These are phyloP conservation scores for Uloborus plumipes DNA, from an alignment of 2,888 invertebrate species.

Conservation along the genomic window DNA sequence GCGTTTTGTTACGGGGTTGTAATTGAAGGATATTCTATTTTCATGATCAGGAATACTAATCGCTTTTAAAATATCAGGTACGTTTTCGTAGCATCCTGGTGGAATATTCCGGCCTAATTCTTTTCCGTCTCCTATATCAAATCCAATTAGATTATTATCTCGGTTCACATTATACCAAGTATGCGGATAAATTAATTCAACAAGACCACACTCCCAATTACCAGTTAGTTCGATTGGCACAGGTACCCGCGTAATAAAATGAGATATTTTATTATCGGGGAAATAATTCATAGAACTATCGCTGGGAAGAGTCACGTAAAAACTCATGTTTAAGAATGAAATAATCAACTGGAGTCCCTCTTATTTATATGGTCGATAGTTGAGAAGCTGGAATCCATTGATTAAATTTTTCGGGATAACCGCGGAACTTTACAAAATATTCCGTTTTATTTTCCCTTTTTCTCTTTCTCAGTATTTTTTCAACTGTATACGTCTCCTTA, in stretches of 20 bases:
- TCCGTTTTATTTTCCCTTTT: constrained; percentile 3
- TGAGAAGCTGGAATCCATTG: constrained; percentile 14
- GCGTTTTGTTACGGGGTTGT: neutral
- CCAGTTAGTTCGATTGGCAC: neutral
- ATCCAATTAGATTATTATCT: constrained; percentile 15
- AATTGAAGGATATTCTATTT: constrained; percentile 1
- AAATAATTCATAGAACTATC: neutral
- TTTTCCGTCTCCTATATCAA: neutral
- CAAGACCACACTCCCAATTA: neutral
- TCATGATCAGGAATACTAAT: neutral
- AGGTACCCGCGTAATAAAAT: neutral
- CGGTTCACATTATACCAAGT: neutral
- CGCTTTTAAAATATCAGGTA: constrained; percentile 13
- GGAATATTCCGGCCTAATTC: neutral
- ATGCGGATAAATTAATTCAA: constrained; percentile 3
- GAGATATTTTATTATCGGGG: constrained; percentile 2
- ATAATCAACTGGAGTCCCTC: neutral
- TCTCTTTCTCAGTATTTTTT: constrained; percentile 30
- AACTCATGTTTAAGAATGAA: neutral
- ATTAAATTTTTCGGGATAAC: constrained; percentile 22
- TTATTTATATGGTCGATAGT: constrained; percentile 18
- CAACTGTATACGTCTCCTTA: neutral
- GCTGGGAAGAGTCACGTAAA: neutral
- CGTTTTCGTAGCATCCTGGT: constrained; percentile 26
- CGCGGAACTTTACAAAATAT: constrained; percentile 28